Conservation (phyloP, 2,113 vertebrate species). For the Muntiacus reevesi region DNA sequence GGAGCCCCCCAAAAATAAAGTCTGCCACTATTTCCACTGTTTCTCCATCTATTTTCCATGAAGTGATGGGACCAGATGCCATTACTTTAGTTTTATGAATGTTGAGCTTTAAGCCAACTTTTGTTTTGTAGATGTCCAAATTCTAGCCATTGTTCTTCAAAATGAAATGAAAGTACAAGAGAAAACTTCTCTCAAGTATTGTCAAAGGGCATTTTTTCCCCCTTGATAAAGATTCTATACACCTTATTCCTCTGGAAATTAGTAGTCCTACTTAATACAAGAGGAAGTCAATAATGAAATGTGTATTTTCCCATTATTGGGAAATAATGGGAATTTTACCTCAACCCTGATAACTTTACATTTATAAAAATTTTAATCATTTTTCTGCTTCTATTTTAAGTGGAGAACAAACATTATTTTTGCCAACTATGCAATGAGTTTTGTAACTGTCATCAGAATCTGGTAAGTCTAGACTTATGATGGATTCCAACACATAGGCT, state of each 20-base stretch:
- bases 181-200: neutral
- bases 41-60: neutral
- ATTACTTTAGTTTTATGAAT: neutral
- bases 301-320: neutral
- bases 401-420: neutral
- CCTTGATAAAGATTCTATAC: neutral
- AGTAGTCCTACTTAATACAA: neutral
- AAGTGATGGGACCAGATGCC: neutral
- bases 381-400: neutral
- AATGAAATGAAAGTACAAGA: neutral
- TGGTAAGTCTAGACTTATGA: neutral
- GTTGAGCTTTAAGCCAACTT: neutral
- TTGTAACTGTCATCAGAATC: neutral
- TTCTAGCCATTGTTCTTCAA: neutral
- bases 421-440: neutral
- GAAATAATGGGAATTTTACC: slow-evolving; percentile 5
- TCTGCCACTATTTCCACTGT: neutral
- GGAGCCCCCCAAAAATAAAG: neutral
- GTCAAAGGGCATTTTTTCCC: neutral
- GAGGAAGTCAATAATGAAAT: neutral
- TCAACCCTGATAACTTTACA: neutral
- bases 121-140: neutral
- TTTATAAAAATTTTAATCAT: neutral
- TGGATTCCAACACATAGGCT: neutral
- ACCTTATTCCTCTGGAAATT: neutral